Conservation (phyloP, 2,888 invertebrate species). For the Ochropleura plecta region DNA sequence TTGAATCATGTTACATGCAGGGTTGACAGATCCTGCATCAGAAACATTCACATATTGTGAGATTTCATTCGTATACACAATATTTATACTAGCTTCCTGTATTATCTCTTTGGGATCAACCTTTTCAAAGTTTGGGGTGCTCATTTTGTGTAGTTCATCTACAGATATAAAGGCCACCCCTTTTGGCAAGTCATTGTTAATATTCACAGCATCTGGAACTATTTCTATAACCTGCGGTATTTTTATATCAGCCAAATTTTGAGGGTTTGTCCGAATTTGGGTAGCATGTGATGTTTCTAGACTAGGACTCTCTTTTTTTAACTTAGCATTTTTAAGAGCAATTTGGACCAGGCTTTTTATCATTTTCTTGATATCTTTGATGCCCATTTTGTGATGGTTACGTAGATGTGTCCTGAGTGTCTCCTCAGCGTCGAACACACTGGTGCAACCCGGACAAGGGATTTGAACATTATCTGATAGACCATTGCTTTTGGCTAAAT, state of each 20-base stretch:
- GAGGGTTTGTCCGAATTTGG: conserved; percentile 54
- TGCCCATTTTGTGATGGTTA: conserved; percentile 92
- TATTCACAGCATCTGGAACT: conserved; percentile 79
- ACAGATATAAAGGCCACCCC: conserved; percentile 87
- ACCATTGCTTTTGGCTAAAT: conserved; percentile 88
- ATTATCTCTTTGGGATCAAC: conserved; percentile 88
- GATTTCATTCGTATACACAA: conserved; percentile 85
- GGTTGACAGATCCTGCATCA: conserved; percentile 72
- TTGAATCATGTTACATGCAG: conserved; percentile 79
- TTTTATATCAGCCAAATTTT: conserved; percentile 79
- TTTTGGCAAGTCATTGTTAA: conserved; percentile 81
- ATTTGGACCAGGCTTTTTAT: conserved; percentile 89
- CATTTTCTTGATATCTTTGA: conserved; percentile 91
- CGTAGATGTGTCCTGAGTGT: conserved; percentile 92
- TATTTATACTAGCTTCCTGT: conserved; percentile 88
- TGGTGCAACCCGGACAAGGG: conserved; percentile 92
- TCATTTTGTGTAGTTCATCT: conserved; percentile 87
- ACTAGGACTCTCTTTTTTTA: conserved; percentile 81
- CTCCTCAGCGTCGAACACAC: conserved; percentile 92
- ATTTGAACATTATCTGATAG: conserved; percentile 89
- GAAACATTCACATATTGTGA: conserved; percentile 83
- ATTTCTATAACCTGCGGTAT: conserved; percentile 89
- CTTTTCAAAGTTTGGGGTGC: conserved; percentile 86
- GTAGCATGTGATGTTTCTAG: conserved; percentile 64
- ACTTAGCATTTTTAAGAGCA: conserved; percentile 84